A percentile compares a stretch with the other conserved stretches of the same genome.
These are phyloP conservation scores for Rhinoraja longicauda DNA, from an alignment of 2,797 vertebrate genomes.

Conservation along the genomic window DNA sequence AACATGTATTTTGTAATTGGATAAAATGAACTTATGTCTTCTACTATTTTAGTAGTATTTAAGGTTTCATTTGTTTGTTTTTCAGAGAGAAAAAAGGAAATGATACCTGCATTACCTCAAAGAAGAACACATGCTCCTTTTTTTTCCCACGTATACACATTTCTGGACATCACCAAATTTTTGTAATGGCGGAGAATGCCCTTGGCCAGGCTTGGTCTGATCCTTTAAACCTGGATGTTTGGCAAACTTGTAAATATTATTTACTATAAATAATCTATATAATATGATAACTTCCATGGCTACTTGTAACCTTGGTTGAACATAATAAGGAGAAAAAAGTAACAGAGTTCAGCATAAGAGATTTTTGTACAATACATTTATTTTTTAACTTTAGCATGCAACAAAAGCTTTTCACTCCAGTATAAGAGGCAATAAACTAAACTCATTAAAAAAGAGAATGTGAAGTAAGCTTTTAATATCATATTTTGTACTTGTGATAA, in stretches of 20 bases:
- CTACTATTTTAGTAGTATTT: background rate
- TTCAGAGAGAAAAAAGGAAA: background rate
- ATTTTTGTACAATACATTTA: background rate
- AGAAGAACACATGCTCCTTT: background rate
- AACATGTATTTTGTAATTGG: background rate
- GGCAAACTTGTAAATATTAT: conserved; percentile 27
- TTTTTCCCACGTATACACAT: background rate
- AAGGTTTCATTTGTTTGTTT: background rate
- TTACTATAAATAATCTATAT: background rate
- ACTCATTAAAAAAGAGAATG: background rate
- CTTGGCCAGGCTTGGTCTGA: background rate
- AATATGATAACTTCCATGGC: background rate
- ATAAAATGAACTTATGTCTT: background rate
- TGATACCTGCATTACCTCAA: background rate
- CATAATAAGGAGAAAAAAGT: background rate
- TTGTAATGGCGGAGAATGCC: conserved; percentile 29
- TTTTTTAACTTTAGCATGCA: background rate
- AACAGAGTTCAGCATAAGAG: background rate
- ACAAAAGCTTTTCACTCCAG: no score
- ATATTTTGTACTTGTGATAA: background rate
- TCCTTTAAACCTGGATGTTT: background rate
- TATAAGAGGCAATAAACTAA: no score
- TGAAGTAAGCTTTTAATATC: background rate
- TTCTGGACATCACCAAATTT: background rate
- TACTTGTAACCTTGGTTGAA: background rate